Percentiles rank a stretch among this genome's conserved stretches.
Evolutionary conservation across 2,888 invertebrate species (phyloP).

Genomic region (Heliconius cydno): DNA sequence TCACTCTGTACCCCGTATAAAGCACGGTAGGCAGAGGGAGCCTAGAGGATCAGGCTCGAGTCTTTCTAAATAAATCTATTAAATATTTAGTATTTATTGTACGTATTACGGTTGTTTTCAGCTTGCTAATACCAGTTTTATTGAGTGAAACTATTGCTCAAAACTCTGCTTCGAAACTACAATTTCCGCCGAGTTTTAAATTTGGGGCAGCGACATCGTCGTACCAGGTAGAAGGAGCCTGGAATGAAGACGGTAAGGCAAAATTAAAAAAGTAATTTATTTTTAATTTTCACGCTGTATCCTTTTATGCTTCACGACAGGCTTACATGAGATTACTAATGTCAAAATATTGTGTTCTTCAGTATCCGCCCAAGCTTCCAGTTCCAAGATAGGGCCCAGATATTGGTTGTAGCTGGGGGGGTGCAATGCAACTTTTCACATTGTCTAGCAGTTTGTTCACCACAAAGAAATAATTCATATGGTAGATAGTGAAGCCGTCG

Average conservation of each 20-base stretch:
- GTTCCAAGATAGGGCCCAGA: no score
- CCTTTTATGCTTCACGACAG: no score
- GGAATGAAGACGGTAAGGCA: slow-evolving; percentile 69
- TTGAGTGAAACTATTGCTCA: neutral
- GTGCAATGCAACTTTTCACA: no score
- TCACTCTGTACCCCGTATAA: neutral
- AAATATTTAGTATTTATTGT: neutral
- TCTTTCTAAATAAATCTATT: neutral
- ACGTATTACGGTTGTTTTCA: slow-evolving; percentile 13
- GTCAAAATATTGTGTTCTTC: no score
- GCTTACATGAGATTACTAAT: no score
- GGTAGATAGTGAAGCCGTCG: no score
- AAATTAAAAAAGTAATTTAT: neutral
- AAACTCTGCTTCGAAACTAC: neutral
- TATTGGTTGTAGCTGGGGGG: no score
- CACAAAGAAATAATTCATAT: no score
- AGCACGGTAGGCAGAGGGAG: neutral
- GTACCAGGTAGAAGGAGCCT: slow-evolving; percentile 74
- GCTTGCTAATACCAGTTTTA: slow-evolving; percentile 6
- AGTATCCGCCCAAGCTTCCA: no score
- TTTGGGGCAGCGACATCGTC: slow-evolving; percentile 69
- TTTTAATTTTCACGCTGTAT: neutral
- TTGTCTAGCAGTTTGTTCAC: no score
- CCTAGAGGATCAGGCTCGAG: neutral
- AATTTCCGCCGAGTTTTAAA: slow-evolving; percentile 54